Percentiles rank a stretch among this genome's conserved stretches.
These are phyloP conservation scores for Argyrosomus japonicus DNA, from an alignment of 2,113 vertebrate genomes.

Conservation along the genomic window DNA sequence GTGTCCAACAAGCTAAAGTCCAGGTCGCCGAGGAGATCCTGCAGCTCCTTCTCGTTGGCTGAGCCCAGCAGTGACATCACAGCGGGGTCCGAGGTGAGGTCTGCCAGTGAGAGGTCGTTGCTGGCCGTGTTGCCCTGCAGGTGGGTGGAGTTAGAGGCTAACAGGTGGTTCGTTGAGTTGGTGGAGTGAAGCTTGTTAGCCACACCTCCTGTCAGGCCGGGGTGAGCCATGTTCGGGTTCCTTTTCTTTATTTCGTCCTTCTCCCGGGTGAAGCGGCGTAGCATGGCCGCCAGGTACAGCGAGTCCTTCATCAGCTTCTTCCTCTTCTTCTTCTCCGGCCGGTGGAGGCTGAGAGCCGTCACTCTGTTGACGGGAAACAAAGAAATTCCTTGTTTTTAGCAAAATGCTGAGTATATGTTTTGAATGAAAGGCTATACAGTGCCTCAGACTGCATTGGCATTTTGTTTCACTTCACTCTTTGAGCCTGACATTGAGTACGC, in stretches of 20 bases:
- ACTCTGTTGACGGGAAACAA: constrained; percentile 81
- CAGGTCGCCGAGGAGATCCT: constrained; percentile 93
- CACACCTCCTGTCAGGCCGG: constrained; percentile 48
- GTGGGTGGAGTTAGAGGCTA: constrained; percentile 80
- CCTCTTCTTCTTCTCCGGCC: constrained; percentile 97
- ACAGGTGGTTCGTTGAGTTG: constrained; percentile 78
- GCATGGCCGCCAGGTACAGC: constrained; percentile 93
- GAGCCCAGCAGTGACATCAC: constrained; percentile 95
- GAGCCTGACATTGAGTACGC: neutral
- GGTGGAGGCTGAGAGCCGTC: constrained; percentile 90
- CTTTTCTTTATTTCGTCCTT: constrained; percentile 93
- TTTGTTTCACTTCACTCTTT: constrained; percentile 6
- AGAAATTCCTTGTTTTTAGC: constrained; percentile 2
- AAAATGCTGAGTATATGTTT: neutral
- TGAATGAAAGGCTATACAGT: neutral
- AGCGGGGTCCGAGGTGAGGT: constrained; percentile 87
- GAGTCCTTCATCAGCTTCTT: constrained; percentile 98
- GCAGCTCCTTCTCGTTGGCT: constrained; percentile 92
- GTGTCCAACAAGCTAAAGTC: constrained; percentile 93
- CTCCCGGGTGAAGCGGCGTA: constrained; percentile 94
- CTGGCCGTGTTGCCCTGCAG: constrained; percentile 77
- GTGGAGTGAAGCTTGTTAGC: constrained; percentile 75
- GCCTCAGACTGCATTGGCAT: neutral
- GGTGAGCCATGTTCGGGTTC: constrained; percentile 72
- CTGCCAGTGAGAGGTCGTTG: constrained; percentile 78